A percentile compares a stretch with the other conserved stretches of the same genome.
Evolutionary conservation across 2,797 vertebrate species (phyloP).

Genomic region (Cottoperca gobio): DNA sequence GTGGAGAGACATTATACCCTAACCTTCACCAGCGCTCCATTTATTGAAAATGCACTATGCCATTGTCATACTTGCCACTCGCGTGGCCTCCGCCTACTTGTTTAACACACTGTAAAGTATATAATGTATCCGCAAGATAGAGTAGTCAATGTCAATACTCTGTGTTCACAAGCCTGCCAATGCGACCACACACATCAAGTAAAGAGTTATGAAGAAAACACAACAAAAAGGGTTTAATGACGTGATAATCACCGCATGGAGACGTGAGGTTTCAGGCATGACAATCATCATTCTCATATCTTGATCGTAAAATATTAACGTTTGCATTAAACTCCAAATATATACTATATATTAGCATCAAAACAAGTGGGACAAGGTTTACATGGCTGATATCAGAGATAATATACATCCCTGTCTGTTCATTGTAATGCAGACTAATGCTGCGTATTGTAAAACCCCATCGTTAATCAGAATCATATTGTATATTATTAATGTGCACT

Average conservation of each 20-base stretch:
- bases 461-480: not conserved
- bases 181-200: not conserved
- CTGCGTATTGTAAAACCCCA: constrained; percentile 12
- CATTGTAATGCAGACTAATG: constrained; percentile 9
- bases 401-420: constrained; percentile 19
- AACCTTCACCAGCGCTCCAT: constrained; percentile 8
- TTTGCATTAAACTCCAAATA: constrained; percentile 26
- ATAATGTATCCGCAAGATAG: constrained; percentile 11
- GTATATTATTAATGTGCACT: constrained; percentile 20
- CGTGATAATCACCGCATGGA: constrained; percentile 3
- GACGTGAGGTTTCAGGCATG: constrained; percentile 8
- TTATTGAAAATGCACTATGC: constrained; percentile 36
- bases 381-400: constrained; percentile 13
- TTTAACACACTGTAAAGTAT: not conserved
- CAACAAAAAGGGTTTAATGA: too few species aligned
- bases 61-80: not conserved
- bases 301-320: constrained; percentile 31
- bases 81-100: constrained; percentile 7
- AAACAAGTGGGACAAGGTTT: constrained; percentile 1
- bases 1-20: constrained; percentile 15
- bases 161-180: constrained; percentile 2
- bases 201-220: too few species aligned
- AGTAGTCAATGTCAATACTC: constrained; percentile 9
- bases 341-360: constrained; percentile 27
- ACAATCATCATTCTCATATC: not conserved